phyloP scores from a whole-genome alignment of 2,888 invertebrate species.

The Melolontha melolontha region DNA sequence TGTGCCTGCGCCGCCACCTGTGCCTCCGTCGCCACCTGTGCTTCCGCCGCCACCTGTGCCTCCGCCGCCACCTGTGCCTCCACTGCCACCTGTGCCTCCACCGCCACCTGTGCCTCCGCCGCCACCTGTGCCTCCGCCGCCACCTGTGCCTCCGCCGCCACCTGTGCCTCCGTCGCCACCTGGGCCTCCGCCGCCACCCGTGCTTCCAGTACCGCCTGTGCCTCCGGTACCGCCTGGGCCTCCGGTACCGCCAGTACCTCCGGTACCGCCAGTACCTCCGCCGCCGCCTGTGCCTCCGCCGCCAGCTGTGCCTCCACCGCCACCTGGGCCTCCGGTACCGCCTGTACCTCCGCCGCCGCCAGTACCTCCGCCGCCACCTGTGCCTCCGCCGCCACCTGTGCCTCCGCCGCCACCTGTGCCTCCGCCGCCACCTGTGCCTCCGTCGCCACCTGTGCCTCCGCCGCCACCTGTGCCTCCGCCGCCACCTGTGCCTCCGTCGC shows the following conservation, averaged over 20 bases:
- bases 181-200: slow-evolving; percentile 13
- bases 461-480: slow-evolving; percentile 35
- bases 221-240: slow-evolving; percentile 48
- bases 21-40: slow-evolving; percentile 24
- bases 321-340: slow-evolving; percentile 42
- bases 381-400: too few relatives aligned
- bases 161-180: slow-evolving; percentile 18
- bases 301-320: slow-evolving; percentile 56
- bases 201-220: slow-evolving; percentile 44
- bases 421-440: slow-evolving; percentile 37
- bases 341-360: slow-evolving; percentile 46
- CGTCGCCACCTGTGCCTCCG: slow-evolving; percentile 33
- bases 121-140: slow-evolving; percentile 26
- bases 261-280: slow-evolving; percentile 54
- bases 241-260: slow-evolving; percentile 52
- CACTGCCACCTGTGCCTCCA: slow-evolving; percentile 13
- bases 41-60: slow-evolving; percentile 21
- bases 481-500: too few relatives aligned
- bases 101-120: not conserved
- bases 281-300: too few relatives aligned
- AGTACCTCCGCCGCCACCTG: slow-evolving; percentile 36
- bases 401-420: too few relatives aligned
- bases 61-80: slow-evolving; percentile 22
- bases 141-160: slow-evolving; percentile 19
- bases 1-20: slow-evolving; percentile 42